Percentiles rank a stretch among this genome's conserved stretches.
Conservation (phyloP, 2,113 vertebrate genomes). For the Eulacestoma nigropectus region DNA sequence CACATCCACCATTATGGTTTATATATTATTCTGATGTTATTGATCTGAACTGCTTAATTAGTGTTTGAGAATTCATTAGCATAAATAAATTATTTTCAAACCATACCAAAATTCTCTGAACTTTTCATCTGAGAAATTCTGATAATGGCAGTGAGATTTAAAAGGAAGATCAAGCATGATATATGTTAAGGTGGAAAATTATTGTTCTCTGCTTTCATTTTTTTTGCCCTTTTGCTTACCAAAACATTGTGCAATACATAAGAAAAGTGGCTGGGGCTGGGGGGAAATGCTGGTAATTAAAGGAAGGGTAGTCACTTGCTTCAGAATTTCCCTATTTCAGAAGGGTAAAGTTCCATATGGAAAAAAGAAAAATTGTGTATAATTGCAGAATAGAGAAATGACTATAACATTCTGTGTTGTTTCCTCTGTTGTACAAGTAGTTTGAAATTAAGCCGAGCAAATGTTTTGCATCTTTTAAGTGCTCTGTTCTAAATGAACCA, state of each 20-base stretch:
- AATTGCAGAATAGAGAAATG: background rate
- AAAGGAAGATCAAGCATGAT: background rate
- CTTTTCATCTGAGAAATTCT: background rate
- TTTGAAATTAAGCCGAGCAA: background rate
- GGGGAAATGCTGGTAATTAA: background rate
- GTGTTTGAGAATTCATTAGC: background rate
- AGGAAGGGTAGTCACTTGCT: background rate
- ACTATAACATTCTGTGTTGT: background rate
- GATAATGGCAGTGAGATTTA: background rate
- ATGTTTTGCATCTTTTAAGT: background rate
- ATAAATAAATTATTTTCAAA: background rate
- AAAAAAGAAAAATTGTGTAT: background rate
- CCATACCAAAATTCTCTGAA: background rate
- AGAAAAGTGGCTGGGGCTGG: background rate
- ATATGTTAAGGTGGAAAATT: background rate
- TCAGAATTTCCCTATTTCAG: background rate
- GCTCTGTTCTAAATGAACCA: background rate
- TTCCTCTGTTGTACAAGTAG: background rate
- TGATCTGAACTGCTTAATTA: background rate
- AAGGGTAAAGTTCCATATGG: background rate
- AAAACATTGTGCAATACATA: background rate
- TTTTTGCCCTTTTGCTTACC: background rate
- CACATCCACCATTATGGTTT: background rate
- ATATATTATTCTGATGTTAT: background rate
- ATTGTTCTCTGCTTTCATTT: background rate